Conservation (phyloP, 2,113 vertebrate species). For the Gobio gobio region DNA sequence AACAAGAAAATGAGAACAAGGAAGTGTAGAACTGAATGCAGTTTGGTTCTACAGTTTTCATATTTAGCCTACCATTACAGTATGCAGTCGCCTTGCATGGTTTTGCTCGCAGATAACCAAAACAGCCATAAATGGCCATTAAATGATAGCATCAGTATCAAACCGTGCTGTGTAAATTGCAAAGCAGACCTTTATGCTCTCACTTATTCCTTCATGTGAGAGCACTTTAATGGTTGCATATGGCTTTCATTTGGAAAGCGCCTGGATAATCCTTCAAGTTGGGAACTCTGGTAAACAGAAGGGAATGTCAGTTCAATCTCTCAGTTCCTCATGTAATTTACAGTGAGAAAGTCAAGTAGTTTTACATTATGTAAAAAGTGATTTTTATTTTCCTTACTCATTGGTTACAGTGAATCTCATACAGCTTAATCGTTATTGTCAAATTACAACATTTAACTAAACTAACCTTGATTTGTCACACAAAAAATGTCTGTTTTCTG, state of each 20-base stretch:
- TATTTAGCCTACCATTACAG: not conserved
- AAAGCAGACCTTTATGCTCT: not conserved
- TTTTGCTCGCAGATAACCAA: slow-evolving; percentile 29
- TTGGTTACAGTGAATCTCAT: not conserved
- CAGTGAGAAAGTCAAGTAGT: not conserved
- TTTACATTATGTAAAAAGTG: not conserved
- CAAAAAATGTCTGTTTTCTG: not conserved
- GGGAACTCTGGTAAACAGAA: slow-evolving; percentile 45
- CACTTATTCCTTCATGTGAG: not conserved
- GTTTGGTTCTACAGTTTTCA: not conserved
- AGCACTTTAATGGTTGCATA: slow-evolving; percentile 30
- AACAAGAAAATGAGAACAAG: not conserved
- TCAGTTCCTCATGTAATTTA: slow-evolving; percentile 4
- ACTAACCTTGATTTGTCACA: not conserved
- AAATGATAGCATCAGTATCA: slow-evolving; percentile 14
- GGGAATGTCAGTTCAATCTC: slow-evolving; percentile 29
- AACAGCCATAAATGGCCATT: slow-evolving; percentile 27
- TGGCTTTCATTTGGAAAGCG: slow-evolving; percentile 57
- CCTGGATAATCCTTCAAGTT: slow-evolving; percentile 53
- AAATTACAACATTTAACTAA: not conserved
- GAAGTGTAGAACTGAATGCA: slow-evolving; percentile 6
- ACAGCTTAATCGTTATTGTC: not conserved
- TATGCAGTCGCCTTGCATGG: slow-evolving; percentile 13
- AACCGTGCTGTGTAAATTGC: slow-evolving; percentile 5
- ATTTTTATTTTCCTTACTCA: not conserved